phyloP scores from a whole-genome alignment of 2,888 invertebrate species.

The Drosophila niveifrons region DNA sequence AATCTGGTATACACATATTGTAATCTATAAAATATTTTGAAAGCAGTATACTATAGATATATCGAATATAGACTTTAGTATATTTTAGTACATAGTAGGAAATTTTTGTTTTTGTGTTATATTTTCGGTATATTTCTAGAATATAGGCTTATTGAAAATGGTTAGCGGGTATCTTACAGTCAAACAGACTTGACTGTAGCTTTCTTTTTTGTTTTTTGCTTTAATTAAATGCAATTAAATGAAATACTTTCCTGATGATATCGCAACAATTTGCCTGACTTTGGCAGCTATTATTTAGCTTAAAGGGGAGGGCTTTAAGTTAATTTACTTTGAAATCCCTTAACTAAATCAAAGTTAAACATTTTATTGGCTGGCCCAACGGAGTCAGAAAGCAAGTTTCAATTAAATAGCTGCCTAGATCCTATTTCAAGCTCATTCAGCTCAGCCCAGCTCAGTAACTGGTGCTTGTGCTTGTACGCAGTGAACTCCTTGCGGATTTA shows the following conservation, averaged over 20 bases:
- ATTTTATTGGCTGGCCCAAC: conserved; percentile 75
- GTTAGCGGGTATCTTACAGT: no score
- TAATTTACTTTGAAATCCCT: conserved; percentile 73
- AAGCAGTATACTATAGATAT: no score
- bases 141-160: no score
- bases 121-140: no score
- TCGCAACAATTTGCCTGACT: background rate
- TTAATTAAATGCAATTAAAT: background rate
- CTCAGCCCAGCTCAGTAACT: background rate
- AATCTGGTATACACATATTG: no score
- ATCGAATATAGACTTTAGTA: no score
- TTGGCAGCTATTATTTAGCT: conserved; percentile 1
- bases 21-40: no score
- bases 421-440: conserved; percentile 15
- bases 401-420: conserved; percentile 70
- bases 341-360: conserved; percentile 82
- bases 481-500: conserved; percentile 70
- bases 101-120: no score
- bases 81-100: no score
- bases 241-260: background rate
- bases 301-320: conserved; percentile 45
- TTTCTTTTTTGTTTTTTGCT: background rate
- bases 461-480: conserved; percentile 29
- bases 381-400: conserved; percentile 81
- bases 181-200: no score